Evolutionary conservation across 2,113 vertebrate species (phyloP).

Genomic region (Myrmecophaga tridactyla): DNA sequence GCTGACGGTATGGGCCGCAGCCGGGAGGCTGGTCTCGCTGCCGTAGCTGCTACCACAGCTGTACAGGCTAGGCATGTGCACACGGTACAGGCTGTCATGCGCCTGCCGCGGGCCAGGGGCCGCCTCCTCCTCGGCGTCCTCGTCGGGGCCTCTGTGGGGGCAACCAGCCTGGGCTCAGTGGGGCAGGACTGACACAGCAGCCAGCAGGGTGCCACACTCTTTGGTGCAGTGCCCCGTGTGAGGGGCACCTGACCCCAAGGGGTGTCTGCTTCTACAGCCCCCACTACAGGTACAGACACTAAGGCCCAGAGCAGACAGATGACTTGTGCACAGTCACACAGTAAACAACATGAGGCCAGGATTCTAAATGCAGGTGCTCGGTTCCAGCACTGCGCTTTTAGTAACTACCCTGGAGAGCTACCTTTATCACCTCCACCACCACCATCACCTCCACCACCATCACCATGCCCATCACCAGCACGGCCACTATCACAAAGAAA

Average conservation of each 20-base stretch:
- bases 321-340: background rate
- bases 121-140: slow-evolving; percentile 92
- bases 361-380: background rate
- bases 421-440: too few relatives aligned
- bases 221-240: accelerated
- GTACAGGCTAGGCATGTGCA: slow-evolving; percentile 99
- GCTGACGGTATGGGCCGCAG: slow-evolving; percentile 97
- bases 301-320: background rate
- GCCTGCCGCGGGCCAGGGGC: slow-evolving; percentile 91
- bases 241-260: accelerated
- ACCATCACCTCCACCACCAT: background rate
- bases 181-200: background rate
- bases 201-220: background rate
- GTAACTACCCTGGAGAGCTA: background rate
- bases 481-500: background rate
- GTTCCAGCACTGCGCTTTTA: background rate
- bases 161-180: accelerated
- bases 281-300: background rate
- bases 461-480: too few relatives aligned
- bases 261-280: background rate
- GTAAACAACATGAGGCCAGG: background rate
- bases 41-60: slow-evolving; percentile 99
- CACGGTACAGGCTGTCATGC: slow-evolving; percentile 96
- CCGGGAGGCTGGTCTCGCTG: slow-evolving; percentile 97
- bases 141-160: slow-evolving; percentile 86